Evolutionary conservation across 2,888 invertebrate genomes (phyloP), one percentile per base, ranked within the genome.

Genomic region (Leucophenga montana): DNA sequence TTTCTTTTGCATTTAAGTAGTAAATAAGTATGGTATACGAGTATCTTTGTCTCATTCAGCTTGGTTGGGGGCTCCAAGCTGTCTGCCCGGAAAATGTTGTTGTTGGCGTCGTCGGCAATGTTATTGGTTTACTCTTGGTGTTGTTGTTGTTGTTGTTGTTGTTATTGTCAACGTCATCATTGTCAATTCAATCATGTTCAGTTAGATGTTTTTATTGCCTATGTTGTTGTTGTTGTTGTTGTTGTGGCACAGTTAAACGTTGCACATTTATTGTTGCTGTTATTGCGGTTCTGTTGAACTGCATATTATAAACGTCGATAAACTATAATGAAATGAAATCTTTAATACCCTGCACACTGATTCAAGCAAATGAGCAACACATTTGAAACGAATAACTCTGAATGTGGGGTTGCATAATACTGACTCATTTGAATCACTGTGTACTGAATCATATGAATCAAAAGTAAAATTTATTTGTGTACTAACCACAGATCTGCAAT

Each of bases 161-260:
- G n/a, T 66, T 53, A 27, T 50, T n/a, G 31, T 53, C 33, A 48
- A 13, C 22, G 46, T 31, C 48, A 65, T 65, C 14, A 48, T 50
- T 48, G 48, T 48, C 48, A 50, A 14, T 48, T 46, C 20, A 18
- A 18, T 62, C n/a, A 27, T 27, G 27, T 27, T 27, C 27, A 27
- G 27, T 27, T 27, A 27, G 27, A 18, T 46, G 22, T 14, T 22
- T 20, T 27, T 66, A n/a, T 46, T 48, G 53, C 18, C 31, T n/a
- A 66, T n/a, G n/a, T n/a, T n/a, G 50, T 57, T 57, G 65, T 39
- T 67, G 53, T 27, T 71, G 57, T n/a, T 56, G 65, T 14, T 22
- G 46, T 27, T 66, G 44, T 46, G 59, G 53, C 18, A 53, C 31
- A 66, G 39, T 64, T 39, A 16, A 64, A 11, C 13, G 50, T 18